Evolutionary conservation across 2,113 vertebrate genomes (phyloP).

Genomic region (Willisornis vidua): DNA sequence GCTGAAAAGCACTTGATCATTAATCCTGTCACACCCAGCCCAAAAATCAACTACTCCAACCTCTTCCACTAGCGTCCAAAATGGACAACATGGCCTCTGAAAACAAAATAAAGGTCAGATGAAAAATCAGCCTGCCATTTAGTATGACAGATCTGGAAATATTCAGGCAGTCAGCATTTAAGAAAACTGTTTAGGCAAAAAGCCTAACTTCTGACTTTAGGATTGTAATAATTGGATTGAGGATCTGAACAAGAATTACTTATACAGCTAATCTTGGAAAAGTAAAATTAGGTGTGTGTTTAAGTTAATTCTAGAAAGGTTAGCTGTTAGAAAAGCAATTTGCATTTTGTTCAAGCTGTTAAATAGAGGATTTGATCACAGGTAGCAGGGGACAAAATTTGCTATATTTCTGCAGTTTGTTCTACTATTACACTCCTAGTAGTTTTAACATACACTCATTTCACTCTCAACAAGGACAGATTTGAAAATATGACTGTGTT

Average conservation of each 20-base stretch:
- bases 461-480: neutral
- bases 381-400: neutral
- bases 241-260: slow-evolving; percentile 8
- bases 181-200: slow-evolving; percentile 45
- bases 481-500: slow-evolving; percentile 17
- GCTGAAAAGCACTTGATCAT: slow-evolving; percentile 65
- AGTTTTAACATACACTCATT: neutral
- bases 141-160: slow-evolving; percentile 28
- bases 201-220: neutral
- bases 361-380: neutral
- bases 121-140: neutral
- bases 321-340: slow-evolving; percentile 60
- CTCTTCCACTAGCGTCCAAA: neutral
- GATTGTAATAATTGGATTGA: neutral
- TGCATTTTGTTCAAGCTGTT: slow-evolving; percentile 45
- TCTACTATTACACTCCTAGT: neutral
- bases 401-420: slow-evolving; percentile 1
- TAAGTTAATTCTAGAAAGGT: slow-evolving; percentile 38
- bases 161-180: slow-evolving; percentile 43
- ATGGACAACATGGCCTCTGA: neutral
- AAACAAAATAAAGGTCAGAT: neutral
- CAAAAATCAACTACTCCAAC: slow-evolving; percentile 47
- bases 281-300: neutral
- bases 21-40: slow-evolving; percentile 54
- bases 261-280: neutral